Evolutionary conservation across 2,888 invertebrate species (phyloP).

Genomic region (Pollenia amentaria): DNA sequence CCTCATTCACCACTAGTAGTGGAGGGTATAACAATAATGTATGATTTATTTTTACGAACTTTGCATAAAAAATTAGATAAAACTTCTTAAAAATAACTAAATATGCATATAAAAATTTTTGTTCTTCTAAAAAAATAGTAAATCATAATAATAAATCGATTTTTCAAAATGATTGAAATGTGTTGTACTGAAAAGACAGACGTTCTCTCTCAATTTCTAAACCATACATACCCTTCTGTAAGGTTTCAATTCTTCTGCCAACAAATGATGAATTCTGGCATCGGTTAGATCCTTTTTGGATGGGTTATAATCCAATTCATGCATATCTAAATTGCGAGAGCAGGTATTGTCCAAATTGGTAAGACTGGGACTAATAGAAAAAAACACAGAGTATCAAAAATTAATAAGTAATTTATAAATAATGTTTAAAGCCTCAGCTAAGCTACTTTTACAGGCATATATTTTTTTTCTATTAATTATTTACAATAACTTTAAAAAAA

Average conservation of each 20-base stretch:
- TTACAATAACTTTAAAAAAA: conserved; percentile 11
- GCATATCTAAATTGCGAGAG: conserved; percentile 96
- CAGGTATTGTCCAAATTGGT: conserved; percentile 92
- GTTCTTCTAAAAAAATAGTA: neutral
- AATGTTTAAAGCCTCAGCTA: neutral
- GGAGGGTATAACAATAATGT: too few species aligned
- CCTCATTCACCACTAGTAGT: too few species aligned
- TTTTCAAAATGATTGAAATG: conserved; percentile 31
- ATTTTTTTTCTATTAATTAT: conserved; percentile 11
- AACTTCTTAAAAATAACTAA: too few species aligned
- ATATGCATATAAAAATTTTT: too few species aligned
- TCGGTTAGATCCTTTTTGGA: conserved; percentile 96
- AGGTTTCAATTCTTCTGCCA: conserved; percentile 95
- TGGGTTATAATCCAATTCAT: conserved; percentile 96
- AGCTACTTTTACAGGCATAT: neutral
- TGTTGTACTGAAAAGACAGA: neutral
- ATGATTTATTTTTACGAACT: too few species aligned
- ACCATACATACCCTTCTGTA: conserved; percentile 90
- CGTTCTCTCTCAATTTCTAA: neutral
- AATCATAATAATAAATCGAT: neutral
- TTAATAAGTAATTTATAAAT: neutral
- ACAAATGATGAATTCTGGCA: conserved; percentile 96
- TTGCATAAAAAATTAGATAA: too few species aligned
- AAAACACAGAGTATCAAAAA: conserved; percentile 3
- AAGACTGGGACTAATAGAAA: conserved; percentile 89